Base-by-base conservation (phyloP, 2,888 invertebrate genomes). In the Lamellibrachia columna region DNA sequence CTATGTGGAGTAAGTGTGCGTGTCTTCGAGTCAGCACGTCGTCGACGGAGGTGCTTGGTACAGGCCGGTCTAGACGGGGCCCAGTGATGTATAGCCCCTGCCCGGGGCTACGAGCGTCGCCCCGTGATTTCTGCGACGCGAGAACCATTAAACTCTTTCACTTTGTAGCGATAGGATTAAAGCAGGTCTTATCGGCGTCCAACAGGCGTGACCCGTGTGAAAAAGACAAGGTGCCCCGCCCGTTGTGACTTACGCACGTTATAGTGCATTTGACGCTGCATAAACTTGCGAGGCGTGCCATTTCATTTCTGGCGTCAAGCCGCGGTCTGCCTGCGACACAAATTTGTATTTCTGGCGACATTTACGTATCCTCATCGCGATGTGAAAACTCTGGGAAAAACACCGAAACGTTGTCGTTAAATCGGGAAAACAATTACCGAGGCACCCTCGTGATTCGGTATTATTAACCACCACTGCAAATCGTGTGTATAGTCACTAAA, bases 91-190 rank as follows among this genome's bases (percentile, higher is more conserved):
- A 75, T 22, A n/a, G 75, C 75, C 75, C 15, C 22, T 75, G 75
- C 75, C 75, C 15, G 75, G 15, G 75, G 75, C 75, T 75, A 75
- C 22, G 75, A 75, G 15, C 15, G 1, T 75, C 75, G 2, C 75
- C 75, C 75, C 6, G 40, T 11, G 15, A 22, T 75, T 75, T 75
- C 75, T 75, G n/a, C 75, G 75, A 75, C 75, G 75, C 75, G 22
- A 75, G 22, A 75, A 75, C 75, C 75, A 75, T 75, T 75, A 75
- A 75, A 75, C 75, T 75, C 75, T 15, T 15, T 75, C 75, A 22
- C 75, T 75, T 75, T 75, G 75, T 75, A 75, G 75, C 75, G 75
- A 75, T 22, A 75, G 75, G 75, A 75, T 75, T 75, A 75, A 75
- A 75, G 75, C 22, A 75, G 75, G 75, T 75, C 75, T 75, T 75